Evolutionary conservation across 1,140 invertebrate genomes (phyloP), one percentile per base, ranked within the genome.

Genomic region (Sesamia nonagrioides): DNA sequence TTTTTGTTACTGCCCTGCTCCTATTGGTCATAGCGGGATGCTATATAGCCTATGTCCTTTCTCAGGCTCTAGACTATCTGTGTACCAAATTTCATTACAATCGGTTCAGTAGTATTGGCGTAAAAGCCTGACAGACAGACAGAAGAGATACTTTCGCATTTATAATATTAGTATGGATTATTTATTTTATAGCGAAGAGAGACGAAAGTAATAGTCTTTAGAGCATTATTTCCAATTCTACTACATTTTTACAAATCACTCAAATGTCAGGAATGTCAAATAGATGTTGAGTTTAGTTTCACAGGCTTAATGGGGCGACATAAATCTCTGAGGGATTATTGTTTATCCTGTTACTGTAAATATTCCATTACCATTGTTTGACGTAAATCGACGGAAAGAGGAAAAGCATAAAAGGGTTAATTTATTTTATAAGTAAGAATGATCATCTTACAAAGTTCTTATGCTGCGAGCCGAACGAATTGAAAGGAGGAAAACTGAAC

Each of bases 381-480:
- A 35, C 45, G 66, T 52, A 71, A 52, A 71, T 71, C 66, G 21
- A 52, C 21, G 45, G 27, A 42, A 35, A 52, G 27, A 40, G 48
- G 66, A 21, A 68, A 66, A 68, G 48, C 21, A 68, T 45, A 68
- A 68, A 48, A 68, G 63, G 63, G 42, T 68, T 45, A 68, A 68
- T 5, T 33, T 61, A 0, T 61, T 42, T 45, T 66, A 37, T 42
- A 17, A 45, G 35, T 18, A 66, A 66, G 27, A 66, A 18, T 42
- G 35, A 66, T 42, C 37, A 21, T 42, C n/a, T 42, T 66, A 45
- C 37, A 42, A 66, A 40, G 37, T 6, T 40, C 37, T 40, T 60
- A 15, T 33, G 56, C 13, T 8, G 45, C n/a, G 17, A 21, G 18
- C 21, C 37, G 17, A 45, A 21, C 37, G 7, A n/a, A n/a, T 11